Percentiles rank a stretch among this genome's conserved stretches.
phyloP scores from a whole-genome alignment of 2,113 vertebrate genomes.

The Cygnus atratus region DNA sequence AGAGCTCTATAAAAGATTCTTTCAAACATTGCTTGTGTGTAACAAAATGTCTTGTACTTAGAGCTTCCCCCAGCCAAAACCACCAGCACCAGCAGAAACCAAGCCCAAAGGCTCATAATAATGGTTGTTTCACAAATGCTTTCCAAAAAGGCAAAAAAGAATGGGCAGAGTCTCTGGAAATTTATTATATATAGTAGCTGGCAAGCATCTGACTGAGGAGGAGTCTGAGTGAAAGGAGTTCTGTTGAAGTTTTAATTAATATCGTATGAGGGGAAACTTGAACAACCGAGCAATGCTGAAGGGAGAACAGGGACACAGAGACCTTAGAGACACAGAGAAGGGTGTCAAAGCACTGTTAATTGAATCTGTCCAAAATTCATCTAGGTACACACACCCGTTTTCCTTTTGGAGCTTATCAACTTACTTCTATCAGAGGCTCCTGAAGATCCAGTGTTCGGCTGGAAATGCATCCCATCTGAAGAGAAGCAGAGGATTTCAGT shows the following conservation, averaged over 20 bases:
- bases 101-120: not conserved
- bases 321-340: not conserved
- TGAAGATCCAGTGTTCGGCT: not conserved
- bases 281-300: not conserved
- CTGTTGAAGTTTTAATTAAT: not conserved
- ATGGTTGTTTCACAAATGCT: not conserved
- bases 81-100: not conserved
- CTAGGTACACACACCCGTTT: not conserved
- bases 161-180: not conserved
- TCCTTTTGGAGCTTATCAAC: not conserved
- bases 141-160: not conserved
- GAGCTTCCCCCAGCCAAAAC: not conserved
- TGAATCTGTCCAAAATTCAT: not conserved
- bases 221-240: not conserved
- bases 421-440: not conserved
- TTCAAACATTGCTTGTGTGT: not conserved
- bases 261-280: not conserved
- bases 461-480: not conserved
- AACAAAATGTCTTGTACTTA: not conserved
- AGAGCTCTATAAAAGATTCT: not conserved
- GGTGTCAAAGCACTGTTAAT: not conserved
- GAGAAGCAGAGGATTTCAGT: not conserved
- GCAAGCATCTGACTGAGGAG: not conserved
- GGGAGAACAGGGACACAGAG: not conserved
- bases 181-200: not conserved